Base-by-base conservation (phyloP, 2,797 vertebrate genomes). In the Trachops cirrhosus region DNA sequence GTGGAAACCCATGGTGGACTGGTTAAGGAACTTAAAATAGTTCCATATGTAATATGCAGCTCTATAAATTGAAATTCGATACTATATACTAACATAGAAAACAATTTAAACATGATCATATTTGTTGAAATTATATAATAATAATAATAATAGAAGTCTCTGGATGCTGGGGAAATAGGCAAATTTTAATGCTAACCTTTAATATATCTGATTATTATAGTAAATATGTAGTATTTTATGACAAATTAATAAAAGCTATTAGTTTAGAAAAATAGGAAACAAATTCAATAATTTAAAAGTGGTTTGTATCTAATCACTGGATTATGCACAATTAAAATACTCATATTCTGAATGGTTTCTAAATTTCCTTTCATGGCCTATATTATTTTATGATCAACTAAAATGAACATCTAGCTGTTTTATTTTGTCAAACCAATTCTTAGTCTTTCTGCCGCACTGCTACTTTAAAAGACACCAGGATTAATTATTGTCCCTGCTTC, bases 291-390 rank as follows among this genome's bases (percentile, higher is more conserved):
- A 86, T 80, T 89, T 84, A 80, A 70, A 87, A 89, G 57, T 82
- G 32, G 29, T 68, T 89, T 73, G 34, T 21, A 73, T 22, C 9
- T 48, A 95, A 95, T 90, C 37, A 90, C 0, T 95, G 67, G n/a
- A 39, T 91, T 90, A 77, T 59, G 39, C 24, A 68, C 8, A 87
- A 79, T 90, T 90, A 93, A 92, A 82, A 77, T 84, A 73, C 21
- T 68, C 64, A 19, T 57, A 68, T 73, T 92, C 79, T 88, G 48
- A 90, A 52, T 74, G 57, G 70, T 91, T 86, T 86, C 10, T 59
- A 78, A 54, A 64, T 88, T 78, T 54, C 92, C 1, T 78, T 62
- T 3, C 21, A 83, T 50, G 57, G 3, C 8, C 67, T 87, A 2
- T 52, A 59, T 80, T 83, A 89, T 54, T 94, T 87, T 70, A 78